A percentile compares a stretch with the other conserved stretches of the same genome.
phyloP scores from a whole-genome alignment of 2,113 vertebrate species.

The Motacilla alba region DNA sequence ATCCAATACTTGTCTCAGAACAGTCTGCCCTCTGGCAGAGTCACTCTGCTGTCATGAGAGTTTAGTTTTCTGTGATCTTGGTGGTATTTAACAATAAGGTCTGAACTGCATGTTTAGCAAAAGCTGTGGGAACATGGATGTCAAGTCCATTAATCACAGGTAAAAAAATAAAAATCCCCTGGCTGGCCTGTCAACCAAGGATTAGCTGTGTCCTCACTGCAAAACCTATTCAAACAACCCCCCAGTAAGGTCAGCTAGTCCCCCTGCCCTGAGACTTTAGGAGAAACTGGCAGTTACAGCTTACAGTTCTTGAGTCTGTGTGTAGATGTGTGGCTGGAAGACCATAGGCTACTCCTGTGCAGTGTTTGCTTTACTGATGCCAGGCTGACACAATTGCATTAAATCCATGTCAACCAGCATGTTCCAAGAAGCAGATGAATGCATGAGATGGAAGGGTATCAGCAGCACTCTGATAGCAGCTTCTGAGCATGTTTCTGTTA shows the following conservation, averaged over 20 bases:
- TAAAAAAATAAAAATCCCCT: conserved; percentile 57
- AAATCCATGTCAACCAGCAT: neutral
- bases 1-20: conserved; percentile 39
- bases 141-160: conserved; percentile 80
- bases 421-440: conserved; percentile 27
- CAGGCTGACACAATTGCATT: conserved; percentile 1
- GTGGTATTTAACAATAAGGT: conserved; percentile 76
- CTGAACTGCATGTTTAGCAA: conserved; percentile 65
- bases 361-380: conserved; percentile 24
- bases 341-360: neutral
- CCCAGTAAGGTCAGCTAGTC: conserved; percentile 68
- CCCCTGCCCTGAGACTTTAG: conserved; percentile 52
- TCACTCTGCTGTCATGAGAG: conserved; percentile 61
- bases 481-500: conserved; percentile 7
- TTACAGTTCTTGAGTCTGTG: conserved; percentile 6
- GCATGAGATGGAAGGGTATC: conserved; percentile 34
- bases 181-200: conserved; percentile 64
- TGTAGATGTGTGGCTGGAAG: neutral
- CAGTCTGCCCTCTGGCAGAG: conserved; percentile 64
- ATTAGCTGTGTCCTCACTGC: conserved; percentile 64
- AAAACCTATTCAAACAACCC: conserved; percentile 69
- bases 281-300: conserved; percentile 49
- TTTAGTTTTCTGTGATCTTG: conserved; percentile 75
- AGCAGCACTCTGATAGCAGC: conserved; percentile 16
- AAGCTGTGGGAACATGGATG: conserved; percentile 72